These are phyloP conservation scores for Capricornis sumatraensis DNA, from an alignment of 2,113 vertebrate species.

Conservation along the genomic window DNA sequence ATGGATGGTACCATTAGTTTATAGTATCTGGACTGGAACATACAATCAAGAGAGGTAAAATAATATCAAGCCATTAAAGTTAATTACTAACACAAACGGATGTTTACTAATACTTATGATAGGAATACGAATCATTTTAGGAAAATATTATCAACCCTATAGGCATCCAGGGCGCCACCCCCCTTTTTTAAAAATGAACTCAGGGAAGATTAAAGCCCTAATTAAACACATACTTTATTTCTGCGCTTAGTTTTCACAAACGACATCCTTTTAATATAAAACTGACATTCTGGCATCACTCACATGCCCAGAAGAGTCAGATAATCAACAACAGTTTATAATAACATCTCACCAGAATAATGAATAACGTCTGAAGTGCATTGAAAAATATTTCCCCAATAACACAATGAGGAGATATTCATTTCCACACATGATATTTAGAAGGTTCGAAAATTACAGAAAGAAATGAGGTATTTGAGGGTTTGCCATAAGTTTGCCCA, in stretches of 20 bases:
- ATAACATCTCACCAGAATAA: slow-evolving; percentile 71
- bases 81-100: slow-evolving; percentile 77
- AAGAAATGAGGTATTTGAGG: neutral
- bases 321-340: slow-evolving; percentile 81
- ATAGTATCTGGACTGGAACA: slow-evolving; percentile 62
- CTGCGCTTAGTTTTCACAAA: slow-evolving; percentile 82
- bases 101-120: slow-evolving; percentile 77
- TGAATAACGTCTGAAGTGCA: slow-evolving; percentile 72
- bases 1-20: slow-evolving; percentile 34
- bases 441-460: neutral
- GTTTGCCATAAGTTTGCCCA: neutral
- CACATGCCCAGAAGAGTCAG: slow-evolving; percentile 78
- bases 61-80: slow-evolving; percentile 70
- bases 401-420: neutral
- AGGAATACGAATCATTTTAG: slow-evolving; percentile 73
- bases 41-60: slow-evolving; percentile 76
- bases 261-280: slow-evolving; percentile 81
- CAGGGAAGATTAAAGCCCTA: slow-evolving; percentile 81
- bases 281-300: slow-evolving; percentile 77
- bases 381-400: slow-evolving; percentile 35
- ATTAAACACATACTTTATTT: slow-evolving; percentile 85
- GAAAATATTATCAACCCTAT: slow-evolving; percentile 79
- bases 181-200: slow-evolving; percentile 69
- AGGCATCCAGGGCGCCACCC: slow-evolving; percentile 57
- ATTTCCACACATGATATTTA: slow-evolving; percentile 31